Base-by-base conservation (phyloP, 2,113 vertebrate genomes). In the Sminthopsis crassicaudata region DNA sequence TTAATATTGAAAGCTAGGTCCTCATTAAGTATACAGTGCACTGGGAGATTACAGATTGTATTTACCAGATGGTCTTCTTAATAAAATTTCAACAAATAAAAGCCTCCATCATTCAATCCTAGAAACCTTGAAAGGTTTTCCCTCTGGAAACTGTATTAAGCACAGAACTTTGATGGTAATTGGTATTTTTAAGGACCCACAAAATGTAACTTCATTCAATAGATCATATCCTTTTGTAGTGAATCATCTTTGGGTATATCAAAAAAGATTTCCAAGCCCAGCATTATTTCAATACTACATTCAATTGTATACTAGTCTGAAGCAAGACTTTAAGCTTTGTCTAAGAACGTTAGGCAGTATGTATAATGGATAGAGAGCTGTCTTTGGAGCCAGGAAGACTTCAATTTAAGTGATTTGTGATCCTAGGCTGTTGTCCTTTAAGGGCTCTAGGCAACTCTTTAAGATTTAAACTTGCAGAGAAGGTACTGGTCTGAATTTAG, bases 11-110 rank as follows among this genome's bases (percentile, higher is more conserved):
- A n/a, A 76, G 60, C 3, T n/a, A 76, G 60, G 67, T 84, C 5
- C 36, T 84, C 36, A 84, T 42, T 84, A 42, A 42, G n/a, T 42
- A 84, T 8, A 42, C 67, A 84, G 36, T 42, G 16, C 36, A 84
- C 19, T 19, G 36, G 3, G 6, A 84, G 36, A 84, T n/a, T 84
- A 42, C 67, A 84, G 36, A 84, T 84, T 84, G 67, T 84, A 42
- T 84, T 84, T 84, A 84, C 67, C 67, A 84, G 67, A 84, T 84
- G 67, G 67, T 84, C 67, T 6, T 19, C 36, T 42, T n/a, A 84
- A 84, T 84, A 84, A 84, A 36, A 84, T 84, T 84, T 84, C 67
- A 84, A 42, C 67, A 84, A 84, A 84, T 84, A 84, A 84, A 84
- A 42, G 67, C 36, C 7, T 42, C n/a, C n/a, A 84, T 84, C 67